A percentile compares a stretch with the other conserved stretches of the same genome.
These are phyloP conservation scores for Chelon labrosus DNA, from an alignment of 2,797 vertebrate genomes.

Conservation along the genomic window DNA sequence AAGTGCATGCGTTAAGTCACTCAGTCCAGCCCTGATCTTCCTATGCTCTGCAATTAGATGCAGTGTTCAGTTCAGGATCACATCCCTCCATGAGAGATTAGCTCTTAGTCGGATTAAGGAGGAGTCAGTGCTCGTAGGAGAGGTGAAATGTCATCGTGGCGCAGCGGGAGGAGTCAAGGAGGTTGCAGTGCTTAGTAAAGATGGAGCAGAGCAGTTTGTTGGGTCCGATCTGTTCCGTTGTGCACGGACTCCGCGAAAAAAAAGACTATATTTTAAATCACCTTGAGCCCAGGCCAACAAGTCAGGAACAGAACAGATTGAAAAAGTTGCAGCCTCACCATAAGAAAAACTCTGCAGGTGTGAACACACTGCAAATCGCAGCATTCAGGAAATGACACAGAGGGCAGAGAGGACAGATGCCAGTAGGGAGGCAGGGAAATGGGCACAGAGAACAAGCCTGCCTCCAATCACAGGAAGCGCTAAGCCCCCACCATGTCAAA, in stretches of 20 bases:
- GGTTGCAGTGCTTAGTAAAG: neutral
- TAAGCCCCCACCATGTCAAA: slow-evolving; percentile 85
- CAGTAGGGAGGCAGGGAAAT: slow-evolving; percentile 53
- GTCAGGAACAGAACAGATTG: slow-evolving; percentile 9
- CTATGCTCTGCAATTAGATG: slow-evolving; percentile 41
- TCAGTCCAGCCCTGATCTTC: slow-evolving; percentile 47
- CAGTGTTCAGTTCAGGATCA: slow-evolving; percentile 46
- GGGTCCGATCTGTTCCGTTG: neutral
- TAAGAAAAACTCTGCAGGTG: slow-evolving; percentile 34
- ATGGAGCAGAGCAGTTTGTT: neutral
- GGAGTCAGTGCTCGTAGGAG: slow-evolving; percentile 57
- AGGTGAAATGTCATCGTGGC: slow-evolving; percentile 72
- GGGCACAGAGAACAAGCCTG: slow-evolving; percentile 62
- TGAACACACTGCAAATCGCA: slow-evolving; percentile 16
- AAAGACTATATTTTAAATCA: slow-evolving; percentile 15
- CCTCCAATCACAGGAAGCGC: slow-evolving; percentile 76
- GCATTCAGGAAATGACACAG: slow-evolving; percentile 35
- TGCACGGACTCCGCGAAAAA: neutral
- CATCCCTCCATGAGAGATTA: slow-evolving; percentile 75
- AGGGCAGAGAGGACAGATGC: slow-evolving; percentile 54
- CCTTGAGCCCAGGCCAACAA: neutral
- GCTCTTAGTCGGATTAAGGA: slow-evolving; percentile 79
- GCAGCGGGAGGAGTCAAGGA: slow-evolving; percentile 18
- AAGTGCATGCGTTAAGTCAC: slow-evolving; percentile 29
- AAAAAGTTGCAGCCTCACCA: slow-evolving; percentile 16